Evolutionary conservation across 2,888 invertebrate genomes (phyloP).

Genomic region (Synanthedon vespiformis): DNA sequence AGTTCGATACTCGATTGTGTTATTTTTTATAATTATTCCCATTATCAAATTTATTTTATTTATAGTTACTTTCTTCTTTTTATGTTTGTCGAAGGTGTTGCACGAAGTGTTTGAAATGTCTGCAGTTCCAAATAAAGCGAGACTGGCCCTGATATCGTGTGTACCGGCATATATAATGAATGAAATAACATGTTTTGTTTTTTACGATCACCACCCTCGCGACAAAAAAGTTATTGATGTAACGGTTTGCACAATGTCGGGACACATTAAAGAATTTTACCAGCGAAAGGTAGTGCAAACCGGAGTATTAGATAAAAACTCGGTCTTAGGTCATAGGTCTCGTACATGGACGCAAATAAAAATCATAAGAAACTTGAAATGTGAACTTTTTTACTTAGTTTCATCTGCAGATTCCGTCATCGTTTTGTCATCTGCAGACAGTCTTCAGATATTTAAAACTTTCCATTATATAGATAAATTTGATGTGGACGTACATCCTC

Average conservation of each 20-base stretch:
- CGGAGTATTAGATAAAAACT: slow-evolving; percentile 8
- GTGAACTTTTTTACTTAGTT: slow-evolving; percentile 41
- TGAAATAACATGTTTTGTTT: slow-evolving; percentile 36
- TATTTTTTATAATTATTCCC: no score
- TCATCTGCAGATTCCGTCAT: slow-evolving; percentile 22
- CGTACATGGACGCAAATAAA: slow-evolving; percentile 21
- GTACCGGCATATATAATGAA: slow-evolving; percentile 32
- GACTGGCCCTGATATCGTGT: slow-evolving; percentile 23
- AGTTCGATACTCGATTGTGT: no score
- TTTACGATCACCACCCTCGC: slow-evolving; percentile 47
- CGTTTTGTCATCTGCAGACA: slow-evolving; percentile 29
- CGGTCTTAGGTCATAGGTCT: slow-evolving; percentile 7
- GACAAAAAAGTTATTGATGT: slow-evolving; percentile 35
- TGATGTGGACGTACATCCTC: slow-evolving; percentile 27
- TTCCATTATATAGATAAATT: slow-evolving; percentile 31
- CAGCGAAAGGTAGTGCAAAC: slow-evolving; percentile 29
- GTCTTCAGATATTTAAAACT: slow-evolving; percentile 8
- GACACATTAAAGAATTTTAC: slow-evolving; percentile 43
- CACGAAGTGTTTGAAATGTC: no score
- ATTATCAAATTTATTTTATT: no score
- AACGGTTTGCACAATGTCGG: slow-evolving; percentile 32
- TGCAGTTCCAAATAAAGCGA: no score
- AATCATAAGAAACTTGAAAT: slow-evolving; percentile 34
- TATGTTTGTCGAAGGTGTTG: no score
- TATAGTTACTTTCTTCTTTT: no score